Percentiles rank a stretch among this genome's conserved stretches.
Evolutionary conservation across 2,888 invertebrate genomes (phyloP).

Genomic region (Lasioglossum zephyrum): DNA sequence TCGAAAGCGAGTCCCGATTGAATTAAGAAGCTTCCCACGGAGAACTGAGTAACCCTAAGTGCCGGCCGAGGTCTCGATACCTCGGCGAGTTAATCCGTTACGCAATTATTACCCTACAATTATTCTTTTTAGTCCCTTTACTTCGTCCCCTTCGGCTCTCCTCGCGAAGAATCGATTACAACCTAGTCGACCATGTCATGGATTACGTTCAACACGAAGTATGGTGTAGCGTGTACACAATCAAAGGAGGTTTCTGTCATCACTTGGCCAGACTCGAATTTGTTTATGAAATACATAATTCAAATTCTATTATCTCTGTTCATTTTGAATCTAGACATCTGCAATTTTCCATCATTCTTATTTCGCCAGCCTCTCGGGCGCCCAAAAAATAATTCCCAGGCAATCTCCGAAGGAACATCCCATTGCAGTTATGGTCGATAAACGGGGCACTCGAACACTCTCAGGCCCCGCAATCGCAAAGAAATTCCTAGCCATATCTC

Average conservation of each 20-base stretch:
- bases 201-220: not conserved
- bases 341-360: not conserved
- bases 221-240: not conserved
- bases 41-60: not conserved
- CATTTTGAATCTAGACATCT: not conserved
- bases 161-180: not conserved
- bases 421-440: not conserved
- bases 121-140: not conserved
- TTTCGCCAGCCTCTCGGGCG: not conserved
- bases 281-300: not conserved
- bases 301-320: not conserved
- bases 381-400: not conserved
- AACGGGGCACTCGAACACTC: not conserved
- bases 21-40: slow-evolving; percentile 28
- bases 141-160: not conserved
- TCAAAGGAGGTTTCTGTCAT: not conserved
- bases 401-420: not conserved
- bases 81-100: slow-evolving; percentile 5
- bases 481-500: slow-evolving; percentile 7
- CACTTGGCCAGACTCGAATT: not conserved
- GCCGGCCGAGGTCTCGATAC: slow-evolving; percentile 6
- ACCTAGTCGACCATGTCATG: not conserved
- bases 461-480: not conserved
- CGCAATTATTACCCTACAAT: not conserved
- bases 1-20: slow-evolving; percentile 23